Evolutionary conservation across 2,888 invertebrate species (phyloP).

Genomic region (Acanthopleura granulata): DNA sequence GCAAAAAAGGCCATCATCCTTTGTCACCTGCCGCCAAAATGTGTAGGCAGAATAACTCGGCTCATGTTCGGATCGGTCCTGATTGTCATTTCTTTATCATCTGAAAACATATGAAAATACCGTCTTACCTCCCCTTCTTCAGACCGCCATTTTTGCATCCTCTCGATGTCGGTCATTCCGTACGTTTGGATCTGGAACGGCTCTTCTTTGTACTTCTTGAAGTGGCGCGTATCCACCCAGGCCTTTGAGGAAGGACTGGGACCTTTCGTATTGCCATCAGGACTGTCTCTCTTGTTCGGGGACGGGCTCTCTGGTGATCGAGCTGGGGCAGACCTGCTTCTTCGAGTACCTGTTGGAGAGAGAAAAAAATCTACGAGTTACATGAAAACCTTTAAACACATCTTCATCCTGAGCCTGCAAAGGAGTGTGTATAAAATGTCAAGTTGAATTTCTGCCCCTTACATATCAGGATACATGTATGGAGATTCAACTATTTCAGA

Average conservation of each 20-base stretch:
- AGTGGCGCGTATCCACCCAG: slow-evolving; percentile 57
- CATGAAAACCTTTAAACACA: no score
- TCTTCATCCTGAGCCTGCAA: no score
- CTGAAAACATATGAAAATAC: not conserved
- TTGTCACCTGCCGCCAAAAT: no score
- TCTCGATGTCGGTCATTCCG: slow-evolving; percentile 73
- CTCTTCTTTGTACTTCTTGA: slow-evolving; percentile 51
- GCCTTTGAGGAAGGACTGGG: slow-evolving; percentile 53
- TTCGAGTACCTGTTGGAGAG: slow-evolving; percentile 43
- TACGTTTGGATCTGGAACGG: slow-evolving; percentile 68
- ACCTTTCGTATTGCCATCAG: slow-evolving; percentile 40
- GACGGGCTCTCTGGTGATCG: slow-evolving; percentile 55
- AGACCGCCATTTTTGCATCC: slow-evolving; percentile 71
- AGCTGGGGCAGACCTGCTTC: slow-evolving; percentile 66
- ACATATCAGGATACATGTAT: no score
- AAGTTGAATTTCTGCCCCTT: no score
- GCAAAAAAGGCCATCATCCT: no score
- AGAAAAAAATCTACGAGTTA: no score
- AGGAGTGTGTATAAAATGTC: no score
- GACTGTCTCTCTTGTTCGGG: slow-evolving; percentile 41
- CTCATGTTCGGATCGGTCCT: not conserved
- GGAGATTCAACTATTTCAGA: no score
- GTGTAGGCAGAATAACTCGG: not conserved
- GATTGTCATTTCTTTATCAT: slow-evolving; percentile 12
- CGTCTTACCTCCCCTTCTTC: slow-evolving; percentile 66